Evolutionary conservation across 1,140 invertebrate genomes (phyloP).

Genomic region (Meloidogyne chitwoodi): DNA sequence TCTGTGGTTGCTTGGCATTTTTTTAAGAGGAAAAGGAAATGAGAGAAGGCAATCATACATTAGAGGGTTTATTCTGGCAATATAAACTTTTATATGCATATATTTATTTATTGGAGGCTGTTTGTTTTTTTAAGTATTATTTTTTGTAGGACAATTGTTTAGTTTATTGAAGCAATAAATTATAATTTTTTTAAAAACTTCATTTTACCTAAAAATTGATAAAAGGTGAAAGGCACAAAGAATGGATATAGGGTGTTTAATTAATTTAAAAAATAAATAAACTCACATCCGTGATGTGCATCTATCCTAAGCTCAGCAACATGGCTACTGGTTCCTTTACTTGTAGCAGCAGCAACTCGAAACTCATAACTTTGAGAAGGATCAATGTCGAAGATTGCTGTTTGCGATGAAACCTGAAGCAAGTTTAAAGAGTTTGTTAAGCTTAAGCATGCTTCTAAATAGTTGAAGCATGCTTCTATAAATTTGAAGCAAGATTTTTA

Average conservation of each 20-base stretch:
- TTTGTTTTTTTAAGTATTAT: not conserved
- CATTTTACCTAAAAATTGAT: too few relatives aligned
- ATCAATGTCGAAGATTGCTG: slow-evolving; percentile 42
- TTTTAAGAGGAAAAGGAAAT: not conserved
- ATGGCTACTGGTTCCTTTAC: slow-evolving; percentile 54
- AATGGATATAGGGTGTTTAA: too few relatives aligned
- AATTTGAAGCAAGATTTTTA: not conserved
- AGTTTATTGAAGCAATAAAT: too few relatives aligned
- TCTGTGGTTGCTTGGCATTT: not conserved
- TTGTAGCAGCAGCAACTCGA: slow-evolving; percentile 52
- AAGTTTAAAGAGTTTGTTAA: too few relatives aligned
- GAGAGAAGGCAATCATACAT: not conserved
- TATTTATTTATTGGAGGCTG: not conserved
- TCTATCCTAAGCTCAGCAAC: slow-evolving; percentile 33
- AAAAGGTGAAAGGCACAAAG: too few relatives aligned
- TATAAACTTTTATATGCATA: not conserved
- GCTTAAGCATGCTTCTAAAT: not conserved
- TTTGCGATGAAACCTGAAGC: slow-evolving; percentile 14
- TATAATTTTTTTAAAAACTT: too few relatives aligned
- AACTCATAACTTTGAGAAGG: slow-evolving; percentile 45
- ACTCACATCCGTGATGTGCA: slow-evolving; percentile 8
- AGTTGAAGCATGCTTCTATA: not conserved
- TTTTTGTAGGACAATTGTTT: not conserved
- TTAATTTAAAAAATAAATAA: not conserved
- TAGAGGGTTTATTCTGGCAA: not conserved